A percentile compares a stretch with the other conserved stretches of the same genome.
These are phyloP conservation scores for Neodon shergylaensis DNA, from an alignment of 2,113 vertebrate genomes.

Conservation along the genomic window DNA sequence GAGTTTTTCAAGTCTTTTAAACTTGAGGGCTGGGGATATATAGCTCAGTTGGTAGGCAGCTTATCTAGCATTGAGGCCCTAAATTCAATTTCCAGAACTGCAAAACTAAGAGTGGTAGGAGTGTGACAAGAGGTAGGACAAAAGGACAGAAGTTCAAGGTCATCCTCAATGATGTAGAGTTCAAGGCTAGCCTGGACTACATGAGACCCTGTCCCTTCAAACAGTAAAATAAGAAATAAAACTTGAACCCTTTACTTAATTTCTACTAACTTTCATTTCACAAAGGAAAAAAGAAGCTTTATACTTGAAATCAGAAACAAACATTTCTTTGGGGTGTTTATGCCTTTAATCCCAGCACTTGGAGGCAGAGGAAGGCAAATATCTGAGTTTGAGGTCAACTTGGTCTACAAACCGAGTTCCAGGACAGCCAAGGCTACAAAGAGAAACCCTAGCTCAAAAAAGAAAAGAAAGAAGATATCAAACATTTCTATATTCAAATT, in stretches of 20 bases:
- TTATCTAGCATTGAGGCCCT: neutral
- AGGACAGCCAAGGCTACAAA: neutral
- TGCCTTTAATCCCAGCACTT: neutral
- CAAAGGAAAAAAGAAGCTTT: conserved; percentile 34
- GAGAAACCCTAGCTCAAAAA: neutral
- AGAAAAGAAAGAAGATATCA: neutral
- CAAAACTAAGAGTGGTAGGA: neutral
- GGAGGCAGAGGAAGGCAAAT: neutral
- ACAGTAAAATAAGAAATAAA: neutral
- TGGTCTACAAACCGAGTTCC: neutral
- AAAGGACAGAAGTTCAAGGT: neutral
- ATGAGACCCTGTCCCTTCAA: neutral
- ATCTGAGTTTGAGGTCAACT: neutral
- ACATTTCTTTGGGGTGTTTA: neutral
- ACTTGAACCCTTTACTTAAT: conserved; percentile 25
- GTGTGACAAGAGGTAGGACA: neutral
- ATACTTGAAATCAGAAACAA: conserved; percentile 24
- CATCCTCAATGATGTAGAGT: too few relatives aligned
- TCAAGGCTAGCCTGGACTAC: neutral
- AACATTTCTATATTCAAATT: neutral
- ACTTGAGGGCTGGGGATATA: neutral
- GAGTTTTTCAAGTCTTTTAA: conserved; percentile 15
- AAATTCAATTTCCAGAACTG: neutral
- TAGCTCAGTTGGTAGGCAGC: neutral
- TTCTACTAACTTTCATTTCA: conserved; percentile 42